These are phyloP conservation scores for Zaprionus capensis DNA, from an alignment of 1,140 invertebrate genomes.

Conservation along the genomic window DNA sequence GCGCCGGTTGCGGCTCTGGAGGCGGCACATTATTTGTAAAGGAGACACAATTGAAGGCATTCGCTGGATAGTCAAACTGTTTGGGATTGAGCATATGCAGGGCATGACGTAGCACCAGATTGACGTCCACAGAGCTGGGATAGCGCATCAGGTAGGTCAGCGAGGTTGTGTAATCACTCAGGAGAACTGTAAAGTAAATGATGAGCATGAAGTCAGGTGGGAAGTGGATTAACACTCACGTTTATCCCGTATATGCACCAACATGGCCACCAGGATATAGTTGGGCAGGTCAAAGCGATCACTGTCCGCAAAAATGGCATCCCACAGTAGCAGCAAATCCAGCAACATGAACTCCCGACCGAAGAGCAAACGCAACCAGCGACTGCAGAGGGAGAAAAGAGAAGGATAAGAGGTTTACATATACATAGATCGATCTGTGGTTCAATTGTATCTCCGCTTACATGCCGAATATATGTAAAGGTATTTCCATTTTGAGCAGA, in stretches of 20 bases:
- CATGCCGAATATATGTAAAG: slow-evolving; percentile 93
- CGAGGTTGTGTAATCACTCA: slow-evolving; percentile 88
- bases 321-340: slow-evolving; percentile 91
- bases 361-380: slow-evolving; percentile 92
- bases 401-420: neutral
- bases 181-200: slow-evolving; percentile 85
- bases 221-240: slow-evolving; percentile 85
- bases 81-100: slow-evolving; percentile 87
- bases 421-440: no score
- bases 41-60: slow-evolving; percentile 73
- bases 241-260: slow-evolving; percentile 88
- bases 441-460: slow-evolving; percentile 85
- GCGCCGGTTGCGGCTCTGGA: neutral
- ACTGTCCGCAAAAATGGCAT: slow-evolving; percentile 91
- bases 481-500: slow-evolving; percentile 89
- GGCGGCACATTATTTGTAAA: slow-evolving; percentile 38
- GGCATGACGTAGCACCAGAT: slow-evolving; percentile 87
- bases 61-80: slow-evolving; percentile 76
- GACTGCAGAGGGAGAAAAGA: slow-evolving; percentile 85
- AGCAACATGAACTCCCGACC: slow-evolving; percentile 91
- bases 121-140: slow-evolving; percentile 87
- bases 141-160: slow-evolving; percentile 89
- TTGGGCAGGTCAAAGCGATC: slow-evolving; percentile 89
- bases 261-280: slow-evolving; percentile 91
- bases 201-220: neutral